Evolutionary conservation across 2,113 vertebrate genomes (phyloP).

Genomic region (Oreotragus oreotragus): DNA sequence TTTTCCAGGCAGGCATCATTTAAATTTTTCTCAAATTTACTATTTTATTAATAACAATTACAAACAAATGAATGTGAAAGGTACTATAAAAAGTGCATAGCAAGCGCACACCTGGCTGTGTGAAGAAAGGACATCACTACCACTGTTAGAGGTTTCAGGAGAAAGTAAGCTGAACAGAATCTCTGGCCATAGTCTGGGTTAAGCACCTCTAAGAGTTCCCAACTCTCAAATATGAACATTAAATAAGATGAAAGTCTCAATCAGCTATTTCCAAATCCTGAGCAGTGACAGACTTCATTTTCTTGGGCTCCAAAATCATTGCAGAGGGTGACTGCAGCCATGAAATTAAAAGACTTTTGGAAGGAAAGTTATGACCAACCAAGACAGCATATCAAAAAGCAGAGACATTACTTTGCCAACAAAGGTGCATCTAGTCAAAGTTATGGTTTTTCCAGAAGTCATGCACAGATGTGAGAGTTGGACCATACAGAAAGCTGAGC

Average conservation of each 20-base stretch:
- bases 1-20: background rate
- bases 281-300: background rate
- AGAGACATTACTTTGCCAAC: background rate
- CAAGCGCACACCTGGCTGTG: background rate
- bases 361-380: background rate
- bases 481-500: background rate
- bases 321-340: background rate
- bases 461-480: background rate
- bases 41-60: background rate
- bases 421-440: background rate
- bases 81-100: background rate
- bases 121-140: background rate
- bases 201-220: background rate
- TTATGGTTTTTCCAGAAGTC: background rate
- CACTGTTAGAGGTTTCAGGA: background rate
- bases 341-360: background rate
- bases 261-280: background rate
- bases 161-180: background rate
- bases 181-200: background rate
- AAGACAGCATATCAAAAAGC: background rate
- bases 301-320: background rate
- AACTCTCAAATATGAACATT: background rate
- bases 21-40: background rate
- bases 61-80: background rate
- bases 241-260: background rate